phyloP scores from a whole-genome alignment of 1,140 invertebrate genomes.

The Calliopsis andreniformis region DNA sequence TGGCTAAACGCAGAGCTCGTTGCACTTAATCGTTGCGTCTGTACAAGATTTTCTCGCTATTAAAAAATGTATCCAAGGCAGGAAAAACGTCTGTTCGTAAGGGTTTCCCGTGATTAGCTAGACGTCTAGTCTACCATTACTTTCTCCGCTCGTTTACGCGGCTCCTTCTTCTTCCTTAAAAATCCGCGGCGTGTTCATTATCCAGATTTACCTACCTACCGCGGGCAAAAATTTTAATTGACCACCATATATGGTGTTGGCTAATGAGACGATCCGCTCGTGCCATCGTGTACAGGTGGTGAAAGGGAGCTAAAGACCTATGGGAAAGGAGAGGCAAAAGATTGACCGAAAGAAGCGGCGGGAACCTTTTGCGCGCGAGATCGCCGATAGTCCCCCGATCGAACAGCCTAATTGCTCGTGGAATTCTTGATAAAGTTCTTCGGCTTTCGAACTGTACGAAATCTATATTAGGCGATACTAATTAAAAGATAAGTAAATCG shows the following conservation, averaged over 20 bases:
- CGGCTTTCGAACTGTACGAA: not conserved
- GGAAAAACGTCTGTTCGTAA: not conserved
- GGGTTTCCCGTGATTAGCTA: not conserved
- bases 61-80: no score
- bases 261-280: constrained; percentile 65
- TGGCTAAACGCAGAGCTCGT: no score
- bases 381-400: constrained; percentile 40
- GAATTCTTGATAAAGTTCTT: not conserved
- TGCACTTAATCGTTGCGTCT: no score
- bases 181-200: constrained; percentile 49
- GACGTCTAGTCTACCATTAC: not conserved
- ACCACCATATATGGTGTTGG: constrained; percentile 56
- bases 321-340: constrained; percentile 55
- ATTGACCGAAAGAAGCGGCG: constrained; percentile 40
- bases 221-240: constrained; percentile 64
- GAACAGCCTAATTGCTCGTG: not conserved
- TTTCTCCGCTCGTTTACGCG: constrained; percentile 21
- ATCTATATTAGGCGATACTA: no score
- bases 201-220: constrained; percentile 54
- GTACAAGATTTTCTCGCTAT: no score
- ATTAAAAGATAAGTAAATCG: no score
- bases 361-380: constrained; percentile 34
- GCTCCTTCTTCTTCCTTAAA: constrained; percentile 3
- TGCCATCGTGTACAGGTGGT: constrained; percentile 58
- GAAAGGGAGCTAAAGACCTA: constrained; percentile 57